Conservation (phyloP, 1,140 invertebrate species). For the Euglossa dilemma region DNA sequence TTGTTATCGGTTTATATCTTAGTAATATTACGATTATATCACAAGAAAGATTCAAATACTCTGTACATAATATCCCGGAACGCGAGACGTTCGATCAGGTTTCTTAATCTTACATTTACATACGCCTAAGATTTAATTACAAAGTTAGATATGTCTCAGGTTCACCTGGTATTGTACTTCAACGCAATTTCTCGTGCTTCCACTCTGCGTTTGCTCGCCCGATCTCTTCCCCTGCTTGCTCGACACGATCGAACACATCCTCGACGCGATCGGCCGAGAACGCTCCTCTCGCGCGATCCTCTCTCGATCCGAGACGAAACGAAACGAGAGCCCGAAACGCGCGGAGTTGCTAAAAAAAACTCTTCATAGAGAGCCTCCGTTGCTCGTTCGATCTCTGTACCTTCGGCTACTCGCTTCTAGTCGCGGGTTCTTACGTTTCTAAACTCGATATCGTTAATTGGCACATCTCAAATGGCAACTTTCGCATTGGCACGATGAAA, state of each 20-base stretch:
- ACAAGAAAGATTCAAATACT: slow-evolving; percentile 83
- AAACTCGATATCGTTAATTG: slow-evolving; percentile 72
- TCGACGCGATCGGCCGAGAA: slow-evolving; percentile 15
- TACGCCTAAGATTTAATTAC: slow-evolving; percentile 79
- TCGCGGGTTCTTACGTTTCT: slow-evolving; percentile 53
- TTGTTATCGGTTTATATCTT: slow-evolving; percentile 70
- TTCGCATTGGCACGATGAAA: slow-evolving; percentile 77
- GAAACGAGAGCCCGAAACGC: background rate
- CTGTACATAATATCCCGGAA: slow-evolving; percentile 79
- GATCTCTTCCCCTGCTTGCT: background rate
- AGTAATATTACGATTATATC: slow-evolving; percentile 82
- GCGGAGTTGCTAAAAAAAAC: background rate
- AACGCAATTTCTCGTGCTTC: slow-evolving; percentile 69
- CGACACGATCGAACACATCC: slow-evolving; percentile 30
- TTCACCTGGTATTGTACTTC: slow-evolving; percentile 81
- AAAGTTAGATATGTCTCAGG: slow-evolving; percentile 82
- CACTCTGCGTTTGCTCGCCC: slow-evolving; percentile 3
- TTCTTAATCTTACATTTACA: slow-evolving; percentile 74
- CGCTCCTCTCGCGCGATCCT: background rate
- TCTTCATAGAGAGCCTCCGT: background rate
- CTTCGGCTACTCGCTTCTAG: slow-evolving; percentile 15
- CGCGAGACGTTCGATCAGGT: slow-evolving; percentile 71
- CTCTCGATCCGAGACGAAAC: background rate
- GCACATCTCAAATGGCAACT: slow-evolving; percentile 81
- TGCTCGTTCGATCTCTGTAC: slow-evolving; percentile 23